These are phyloP conservation scores for Alosa sapidissima DNA, from an alignment of 2,797 vertebrate genomes.

Conservation along the genomic window DNA sequence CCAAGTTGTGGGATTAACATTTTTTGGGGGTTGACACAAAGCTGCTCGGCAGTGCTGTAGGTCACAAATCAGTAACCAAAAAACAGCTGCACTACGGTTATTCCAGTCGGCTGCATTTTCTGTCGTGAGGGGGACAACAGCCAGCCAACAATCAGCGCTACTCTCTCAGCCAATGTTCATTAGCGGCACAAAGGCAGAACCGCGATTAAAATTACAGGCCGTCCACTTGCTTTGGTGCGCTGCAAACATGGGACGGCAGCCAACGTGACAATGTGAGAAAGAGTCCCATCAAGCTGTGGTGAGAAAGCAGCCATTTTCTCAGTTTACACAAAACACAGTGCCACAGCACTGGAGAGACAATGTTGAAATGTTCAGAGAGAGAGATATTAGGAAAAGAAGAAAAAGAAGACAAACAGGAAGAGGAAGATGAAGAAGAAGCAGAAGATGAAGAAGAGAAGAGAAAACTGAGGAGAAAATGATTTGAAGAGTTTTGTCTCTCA, in stretches of 20 bases:
- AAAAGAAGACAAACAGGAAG: background rate
- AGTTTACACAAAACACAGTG: too few relatives aligned
- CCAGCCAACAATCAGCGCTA: slow-evolving; percentile 29
- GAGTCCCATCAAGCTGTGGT: too few relatives aligned
- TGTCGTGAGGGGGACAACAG: slow-evolving; percentile 40
- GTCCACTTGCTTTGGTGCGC: background rate
- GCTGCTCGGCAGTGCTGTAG: too few relatives aligned
- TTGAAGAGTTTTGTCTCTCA: background rate
- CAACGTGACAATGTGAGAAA: too few relatives aligned
- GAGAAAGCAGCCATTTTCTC: too few relatives aligned
- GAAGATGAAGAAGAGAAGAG: background rate
- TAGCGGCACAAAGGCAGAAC: slow-evolving; percentile 38
- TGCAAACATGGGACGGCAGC: too few relatives aligned
- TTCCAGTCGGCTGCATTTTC: slow-evolving; percentile 36
- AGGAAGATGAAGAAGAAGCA: background rate
- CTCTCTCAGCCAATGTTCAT: slow-evolving; percentile 40
- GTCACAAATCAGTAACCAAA: too few relatives aligned
- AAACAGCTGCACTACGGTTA: background rate
- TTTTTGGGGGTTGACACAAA: too few relatives aligned
- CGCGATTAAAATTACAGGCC: slow-evolving; percentile 58
- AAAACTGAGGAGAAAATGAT: background rate
- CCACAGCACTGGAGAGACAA: background rate
- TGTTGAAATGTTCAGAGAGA: background rate
- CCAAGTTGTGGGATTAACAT: too few relatives aligned
- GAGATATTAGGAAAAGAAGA: background rate